These are phyloP conservation scores for Diachasma alloeum DNA, from an alignment of 1,140 invertebrate genomes.

Conservation along the genomic window DNA sequence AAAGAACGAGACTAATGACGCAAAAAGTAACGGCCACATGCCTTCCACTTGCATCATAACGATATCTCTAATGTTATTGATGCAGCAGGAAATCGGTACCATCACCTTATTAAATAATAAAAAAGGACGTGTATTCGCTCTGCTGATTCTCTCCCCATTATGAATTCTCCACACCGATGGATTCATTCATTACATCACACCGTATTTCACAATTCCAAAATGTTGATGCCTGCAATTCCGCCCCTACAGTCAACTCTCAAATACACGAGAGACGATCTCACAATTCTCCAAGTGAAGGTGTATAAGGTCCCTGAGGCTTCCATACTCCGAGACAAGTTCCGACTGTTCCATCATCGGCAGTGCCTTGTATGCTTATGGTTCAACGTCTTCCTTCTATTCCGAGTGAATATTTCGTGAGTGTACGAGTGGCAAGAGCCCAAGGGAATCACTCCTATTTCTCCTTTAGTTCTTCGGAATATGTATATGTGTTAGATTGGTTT, in stretches of 20 bases:
- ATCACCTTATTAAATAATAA: too few relatives aligned
- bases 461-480: not conserved
- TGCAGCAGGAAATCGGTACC: too few relatives aligned
- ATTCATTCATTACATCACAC: not conserved
- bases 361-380: not conserved
- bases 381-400: not conserved
- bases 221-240: not conserved
- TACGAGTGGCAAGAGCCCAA: not conserved
- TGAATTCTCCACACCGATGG: not conserved
- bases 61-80: too few relatives aligned
- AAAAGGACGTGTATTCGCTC: not conserved
- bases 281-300: not conserved
- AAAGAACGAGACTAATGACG: too few relatives aligned
- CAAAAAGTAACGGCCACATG: too few relatives aligned
- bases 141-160: not conserved
- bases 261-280: not conserved
- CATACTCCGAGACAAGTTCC: not conserved
- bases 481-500: not conserved
- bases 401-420: slow-evolving; percentile 5
- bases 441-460: not conserved
- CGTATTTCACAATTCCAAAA: not conserved
- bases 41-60: too few relatives aligned
- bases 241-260: not conserved
- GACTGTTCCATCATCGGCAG: not conserved
- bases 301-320: not conserved